Base-by-base conservation (phyloP, 2,888 invertebrate species). In the Trichopria drosophilae region DNA sequence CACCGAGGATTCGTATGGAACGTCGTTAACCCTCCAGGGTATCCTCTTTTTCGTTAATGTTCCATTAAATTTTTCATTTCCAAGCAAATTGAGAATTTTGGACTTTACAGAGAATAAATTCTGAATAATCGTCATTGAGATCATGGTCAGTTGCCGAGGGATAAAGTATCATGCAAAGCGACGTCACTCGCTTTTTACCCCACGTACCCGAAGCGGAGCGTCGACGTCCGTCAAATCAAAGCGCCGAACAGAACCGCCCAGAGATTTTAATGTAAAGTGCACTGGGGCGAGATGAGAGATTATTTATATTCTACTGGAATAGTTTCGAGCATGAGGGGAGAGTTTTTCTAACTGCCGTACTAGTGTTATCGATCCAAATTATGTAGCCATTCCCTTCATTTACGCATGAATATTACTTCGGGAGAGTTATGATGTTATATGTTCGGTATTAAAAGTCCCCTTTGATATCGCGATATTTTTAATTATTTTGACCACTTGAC, bases 221-320 rank as follows among this genome's bases (percentile, higher is more conserved):
- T 37, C 44, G 44, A 37, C 47, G n/a, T n/a, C n/a, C n/a, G 44
- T 40, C 53, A 57, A 64, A 62, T 64, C 64, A 65, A 65, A 65
- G 67, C 59, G 55, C 55, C 52, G 58, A 57, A 59, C n/a, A n/a
- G n/a, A n/a, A n/a, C 62, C 59, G 55, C 42, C 44, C 29, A 59
- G 62, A 58, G 63, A 61, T 65, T 61, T 66, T 60, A 60, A 64
- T 55, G 60, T 56, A 49, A 32, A 37, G 57, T 26, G 39, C 48
- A 26, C 51, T 29, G 44, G 36, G 55, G 48, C 31, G 52, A 54
- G 36, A 26, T 29, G 47, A 36, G 32, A 40, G 26, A 52, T 55
- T 52, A 50, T 50, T 51, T 51, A 44, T 44, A 44, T 29, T 40
- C 34, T 13, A 39, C n/a, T 18, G 18, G 24, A 22, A 32, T 50